Base-by-base conservation (phyloP, 2,113 vertebrate species). In the Melierax canorus region DNA sequence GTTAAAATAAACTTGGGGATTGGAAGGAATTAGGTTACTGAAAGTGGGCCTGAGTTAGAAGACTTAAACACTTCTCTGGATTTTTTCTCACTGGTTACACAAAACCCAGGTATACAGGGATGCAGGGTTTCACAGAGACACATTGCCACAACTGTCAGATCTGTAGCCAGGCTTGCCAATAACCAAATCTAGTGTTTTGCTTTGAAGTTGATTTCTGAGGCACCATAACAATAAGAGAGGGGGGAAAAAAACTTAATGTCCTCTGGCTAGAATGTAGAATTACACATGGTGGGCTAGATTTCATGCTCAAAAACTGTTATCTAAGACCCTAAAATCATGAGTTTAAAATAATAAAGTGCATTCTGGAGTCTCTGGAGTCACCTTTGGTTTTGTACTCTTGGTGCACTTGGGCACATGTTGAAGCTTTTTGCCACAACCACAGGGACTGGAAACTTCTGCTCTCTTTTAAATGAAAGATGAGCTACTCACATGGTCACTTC, bases 181-280 rank as follows among this genome's bases (percentile, higher is more conserved):
- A 85, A 34, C n/a, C 38, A 89, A 56, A 63, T 55, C 41, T 53
- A 68, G 12, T 43, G 21, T 76, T 81, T 45, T 50, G 11, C 89
- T 97, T 94, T 96, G 92, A 92, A 95, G 86, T 86, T 81, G n/a
- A 66, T 72, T 91, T 96, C 86, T 96, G 79, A 86, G 84, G 46
- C n/a, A 83, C n/a, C 30, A 5, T 80, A 96, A 73, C 38, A 90
- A 51, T 51, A 69, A 92, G n/a, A 34, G 17, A 11, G 41, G 24
- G 12, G 46, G 29, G 7, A 1, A 4, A 21, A 59, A 66, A 62
- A 84, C n/a, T 51, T 74, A 19, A 67, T 67, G 51, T 91, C 60
- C 36, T 86, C 78, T 45, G 41, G 38, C n/a, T 76, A 69, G 41
- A 90, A 73, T 15, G 34, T 23, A 77, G 43, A 90, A 73, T 46